A percentile compares a stretch with the other conserved stretches of the same genome.
Evolutionary conservation across 2,797 vertebrate genomes (phyloP).

Genomic region (Acipenser transmontanus): DNA sequence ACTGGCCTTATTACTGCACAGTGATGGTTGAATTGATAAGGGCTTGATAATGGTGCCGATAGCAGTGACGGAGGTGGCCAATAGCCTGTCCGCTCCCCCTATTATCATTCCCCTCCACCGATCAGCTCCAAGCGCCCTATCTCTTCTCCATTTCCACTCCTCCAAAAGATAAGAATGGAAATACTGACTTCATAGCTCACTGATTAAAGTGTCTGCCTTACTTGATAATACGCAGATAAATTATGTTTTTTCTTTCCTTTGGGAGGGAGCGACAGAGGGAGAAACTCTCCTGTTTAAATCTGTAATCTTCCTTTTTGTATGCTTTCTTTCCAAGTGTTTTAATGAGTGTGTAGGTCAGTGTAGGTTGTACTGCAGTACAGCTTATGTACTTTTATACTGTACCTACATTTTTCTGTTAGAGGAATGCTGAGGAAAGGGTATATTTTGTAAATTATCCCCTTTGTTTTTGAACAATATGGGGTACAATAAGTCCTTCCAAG

Average conservation of each 20-base stretch:
- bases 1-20: constrained; percentile 98
- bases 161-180: constrained; percentile 99
- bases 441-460: too few species aligned
- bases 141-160: constrained; percentile 99
- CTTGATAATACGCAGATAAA: constrained; percentile 99
- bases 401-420: too few species aligned
- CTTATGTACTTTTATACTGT: too few species aligned
- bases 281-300: constrained; percentile 54
- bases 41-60: constrained; percentile 95
- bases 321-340: constrained; percentile 14
- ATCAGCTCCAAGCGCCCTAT: constrained; percentile 87
- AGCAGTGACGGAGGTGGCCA: constrained; percentile 85
- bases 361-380: too few species aligned
- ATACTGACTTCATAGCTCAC: constrained; percentile 99
- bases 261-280: constrained; percentile 45
- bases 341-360: too few species aligned
- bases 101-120: constrained; percentile 99
- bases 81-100: constrained; percentile 75
- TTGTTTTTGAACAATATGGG: too few species aligned
- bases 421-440: too few species aligned
- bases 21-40: constrained; percentile 89
- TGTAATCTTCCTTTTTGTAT: constrained; percentile 49
- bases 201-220: constrained; percentile 99
- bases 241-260: constrained; percentile 83
- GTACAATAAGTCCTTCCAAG: too few species aligned